Conservation (phyloP, 2,797 vertebrate genomes). For the Hoplostethus mediterraneus region DNA sequence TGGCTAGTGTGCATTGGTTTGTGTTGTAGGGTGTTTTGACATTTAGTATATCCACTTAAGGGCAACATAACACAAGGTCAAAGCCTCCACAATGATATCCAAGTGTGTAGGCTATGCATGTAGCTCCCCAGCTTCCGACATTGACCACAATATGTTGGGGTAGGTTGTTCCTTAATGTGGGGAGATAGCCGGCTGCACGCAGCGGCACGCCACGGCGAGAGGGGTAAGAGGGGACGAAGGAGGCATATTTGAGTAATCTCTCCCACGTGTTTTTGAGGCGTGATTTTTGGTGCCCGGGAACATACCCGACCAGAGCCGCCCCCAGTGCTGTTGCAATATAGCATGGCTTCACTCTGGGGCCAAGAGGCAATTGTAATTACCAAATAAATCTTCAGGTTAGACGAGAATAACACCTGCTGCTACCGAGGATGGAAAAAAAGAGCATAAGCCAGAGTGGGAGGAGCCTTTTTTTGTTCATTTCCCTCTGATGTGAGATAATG, state of each 20-base stretch:
- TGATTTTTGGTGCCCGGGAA: conserved; percentile 74
- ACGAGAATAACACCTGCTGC: conserved; percentile 86
- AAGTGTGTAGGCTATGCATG: conserved; percentile 47
- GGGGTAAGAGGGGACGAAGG: conserved; percentile 61
- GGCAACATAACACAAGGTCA: conserved; percentile 85
- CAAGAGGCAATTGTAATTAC: conserved; percentile 73
- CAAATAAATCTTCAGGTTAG: conserved; percentile 75
- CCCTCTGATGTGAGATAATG: conserved; percentile 78
- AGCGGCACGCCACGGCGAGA: conserved; percentile 32
- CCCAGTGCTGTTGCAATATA: conserved; percentile 38
- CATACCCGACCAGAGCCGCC: conserved; percentile 57
- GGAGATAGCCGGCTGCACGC: conserved; percentile 41
- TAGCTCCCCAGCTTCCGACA: conserved; percentile 33
- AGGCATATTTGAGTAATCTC: conserved; percentile 80
- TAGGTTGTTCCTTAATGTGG: conserved; percentile 8
- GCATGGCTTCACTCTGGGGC: conserved; percentile 59
- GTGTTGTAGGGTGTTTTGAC: conserved; percentile 22
- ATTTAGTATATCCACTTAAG: conserved; percentile 59
- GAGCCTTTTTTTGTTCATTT: conserved; percentile 66
- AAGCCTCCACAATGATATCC: conserved; percentile 59
- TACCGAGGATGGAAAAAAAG: conserved; percentile 47
- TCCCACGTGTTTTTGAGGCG: conserved; percentile 85
- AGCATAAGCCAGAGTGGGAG: conserved; percentile 34
- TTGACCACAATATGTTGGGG: conserved; percentile 16
- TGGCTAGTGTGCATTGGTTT: conserved; percentile 20